These are phyloP conservation scores for Unio pictorum DNA, from an alignment of 2,888 invertebrate species.

Conservation along the genomic window DNA sequence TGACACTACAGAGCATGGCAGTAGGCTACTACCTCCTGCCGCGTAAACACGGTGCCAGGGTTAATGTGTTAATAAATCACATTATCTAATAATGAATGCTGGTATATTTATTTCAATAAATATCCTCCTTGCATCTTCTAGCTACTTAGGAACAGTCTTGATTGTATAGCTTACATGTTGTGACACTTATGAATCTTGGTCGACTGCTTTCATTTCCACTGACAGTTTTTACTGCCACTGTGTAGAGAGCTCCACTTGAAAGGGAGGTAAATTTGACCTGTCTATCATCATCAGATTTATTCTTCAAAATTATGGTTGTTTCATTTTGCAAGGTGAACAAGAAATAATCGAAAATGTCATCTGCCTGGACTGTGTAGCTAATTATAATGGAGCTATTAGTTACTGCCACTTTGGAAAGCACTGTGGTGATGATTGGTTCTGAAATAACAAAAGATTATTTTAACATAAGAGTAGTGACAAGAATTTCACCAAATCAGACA, in stretches of 20 bases:
- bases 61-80: too few relatives aligned
- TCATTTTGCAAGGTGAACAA: slow-evolving; percentile 31
- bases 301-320: slow-evolving; percentile 22
- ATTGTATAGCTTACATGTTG: slow-evolving; percentile 40
- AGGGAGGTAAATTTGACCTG: slow-evolving; percentile 40
- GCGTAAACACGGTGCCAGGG: too few relatives aligned
- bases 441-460: slow-evolving; percentile 11
- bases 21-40: too few relatives aligned
- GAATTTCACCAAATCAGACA: neutral
- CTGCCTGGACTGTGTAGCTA: slow-evolving; percentile 28
- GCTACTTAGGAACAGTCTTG: neutral
- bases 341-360: slow-evolving; percentile 46
- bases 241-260: slow-evolving; percentile 43
- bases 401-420: slow-evolving; percentile 5
- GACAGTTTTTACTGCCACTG: slow-evolving; percentile 41
- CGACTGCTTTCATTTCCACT: slow-evolving; percentile 42
- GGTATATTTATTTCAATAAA: neutral
- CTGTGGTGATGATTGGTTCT: slow-evolving; percentile 28
- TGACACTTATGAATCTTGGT: slow-evolving; percentile 22
- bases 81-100: too few relatives aligned
- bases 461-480: neutral
- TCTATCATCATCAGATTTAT: slow-evolving; percentile 25
- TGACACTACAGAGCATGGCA: too few relatives aligned
- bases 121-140: neutral
- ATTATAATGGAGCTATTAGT: slow-evolving; percentile 31